Base-by-base conservation (phyloP, 2,113 vertebrate genomes). In the Copsychus sechellarum region DNA sequence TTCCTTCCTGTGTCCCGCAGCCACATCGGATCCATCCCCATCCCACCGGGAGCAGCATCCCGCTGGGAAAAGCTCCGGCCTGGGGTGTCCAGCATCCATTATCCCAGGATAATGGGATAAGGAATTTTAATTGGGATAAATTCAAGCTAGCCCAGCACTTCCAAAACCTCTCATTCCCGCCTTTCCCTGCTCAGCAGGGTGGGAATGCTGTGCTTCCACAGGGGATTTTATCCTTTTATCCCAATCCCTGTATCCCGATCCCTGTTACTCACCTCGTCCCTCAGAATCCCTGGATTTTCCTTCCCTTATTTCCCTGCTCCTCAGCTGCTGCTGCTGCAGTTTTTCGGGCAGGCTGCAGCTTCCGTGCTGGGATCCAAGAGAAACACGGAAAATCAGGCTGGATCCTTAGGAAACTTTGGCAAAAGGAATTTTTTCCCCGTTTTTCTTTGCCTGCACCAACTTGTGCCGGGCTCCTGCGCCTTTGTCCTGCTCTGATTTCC, bases 331-430 rank as follows among this genome's bases (percentile, higher is more conserved):
- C 94, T 4, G 43, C 28, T 38, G 50, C 8, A 50, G 47, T 8
- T 40, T 57, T 74, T 56, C 0, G 23, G 31, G 51, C 76, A 10
- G 26, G 94, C 87, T 78, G 89, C 91, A 67, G 74, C 77, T 95
- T 45, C 92, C 66, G 65, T 34, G 64, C 79, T 26, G 76, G 83
- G 81, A 58, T 96, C 96, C 96, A 96, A 97, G 88, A 21, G 91
- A 95, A 97, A 97, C 95, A 96, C 48, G 9, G 86, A 14, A 67
- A 83, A 40, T 76, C 77, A 56, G 53, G 20, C 84, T 10, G 61
- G 70, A 90, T 90, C 86, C 91, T 95, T 25, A 45, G 40, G 94
- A 81, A 93, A 62, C 58, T 51, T 85, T 84, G 82, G 92, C 45
- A 77, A 70, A 71, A 78, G n/a, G n/a, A 7, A 57, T 48, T 34